Base-by-base conservation (phyloP, 2,888 invertebrate genomes). In the Ochropleura plecta region DNA sequence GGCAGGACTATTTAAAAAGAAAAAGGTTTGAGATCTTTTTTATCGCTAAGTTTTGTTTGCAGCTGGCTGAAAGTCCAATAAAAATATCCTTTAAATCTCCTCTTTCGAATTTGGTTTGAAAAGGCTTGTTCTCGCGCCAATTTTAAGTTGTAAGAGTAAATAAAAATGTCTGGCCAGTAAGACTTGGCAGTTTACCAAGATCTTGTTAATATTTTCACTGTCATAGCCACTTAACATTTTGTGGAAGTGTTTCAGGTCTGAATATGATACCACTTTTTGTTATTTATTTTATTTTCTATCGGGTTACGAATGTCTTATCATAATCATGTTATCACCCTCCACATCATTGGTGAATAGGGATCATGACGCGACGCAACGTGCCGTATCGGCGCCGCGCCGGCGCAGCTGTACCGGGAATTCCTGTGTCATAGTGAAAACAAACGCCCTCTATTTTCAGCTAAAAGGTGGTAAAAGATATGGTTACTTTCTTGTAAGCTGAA, bases 321-420 rank as follows among this genome's bases (percentile, higher is more conserved):
- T 65, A 84, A 81, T 83, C 84, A 65, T 18, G 57, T 42, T 78
- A 78, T 79, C 70, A 68, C 64, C 64, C 72, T 59, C 67, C 57
- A 14, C 10, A 49, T 76, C 79, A 81, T 81, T 73, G 53, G 18
- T 30, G 66, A 83, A 81, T 70, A 81, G 84, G 86, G 78, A 88
- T 84, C 68, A 82, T 86, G 86, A 85, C 85, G 73, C 81, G 82
- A 76, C 84, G 66, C 83, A 71, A 79, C 86, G 86, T 88, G 85
- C 83, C 78, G 67, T 89, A 89, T 88, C 88, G 84, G 79, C 85
- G 85, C 83, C 75, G 79, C 85, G 85, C 83, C 75, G 65, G 81
- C 82, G 87, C 88, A 88, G 86, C 88, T 86, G 81, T 81, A 79
- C 76, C 64, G 67, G 76, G 70, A 78, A 82, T 75, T 72, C 44